A percentile compares a stretch with the other conserved stretches of the same genome.
phyloP scores from a whole-genome alignment of 1,140 invertebrate genomes.

The Drosophila seguyi region DNA sequence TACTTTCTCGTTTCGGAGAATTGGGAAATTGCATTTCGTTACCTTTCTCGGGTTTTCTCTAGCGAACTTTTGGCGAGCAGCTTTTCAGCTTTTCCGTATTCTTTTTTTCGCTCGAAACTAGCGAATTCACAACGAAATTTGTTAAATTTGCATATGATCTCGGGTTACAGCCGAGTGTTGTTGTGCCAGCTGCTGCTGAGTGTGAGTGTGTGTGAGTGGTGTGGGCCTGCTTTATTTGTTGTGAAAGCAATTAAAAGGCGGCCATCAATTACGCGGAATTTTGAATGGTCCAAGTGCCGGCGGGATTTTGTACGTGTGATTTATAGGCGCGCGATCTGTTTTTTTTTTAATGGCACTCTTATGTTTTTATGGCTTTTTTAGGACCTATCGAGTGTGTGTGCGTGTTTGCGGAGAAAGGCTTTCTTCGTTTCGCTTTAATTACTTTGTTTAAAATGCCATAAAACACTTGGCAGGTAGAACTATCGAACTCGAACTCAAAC shows the following conservation, averaged over 20 bases:
- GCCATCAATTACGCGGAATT: slow-evolving; percentile 79
- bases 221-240: slow-evolving; percentile 71
- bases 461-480: slow-evolving; percentile 61
- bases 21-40: slow-evolving; percentile 58
- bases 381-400: slow-evolving; percentile 54
- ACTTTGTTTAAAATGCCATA: slow-evolving; percentile 79
- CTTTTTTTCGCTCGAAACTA: slow-evolving; percentile 58
- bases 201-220: slow-evolving; percentile 12
- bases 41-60: slow-evolving; percentile 67
- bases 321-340: slow-evolving; percentile 75
- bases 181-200: slow-evolving; percentile 40
- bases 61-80: slow-evolving; percentile 60
- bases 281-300: slow-evolving; percentile 48
- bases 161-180: slow-evolving; percentile 41
- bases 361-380: slow-evolving; percentile 60
- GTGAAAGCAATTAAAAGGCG: slow-evolving; percentile 78
- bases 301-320: slow-evolving; percentile 58
- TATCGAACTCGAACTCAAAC: slow-evolving; percentile 31
- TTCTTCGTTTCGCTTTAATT: slow-evolving; percentile 68
- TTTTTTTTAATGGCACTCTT: slow-evolving; percentile 64
- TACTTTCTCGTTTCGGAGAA: slow-evolving; percentile 36
- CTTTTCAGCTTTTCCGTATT: slow-evolving; percentile 38
- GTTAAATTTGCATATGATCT: slow-evolving; percentile 75
- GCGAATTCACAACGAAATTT: slow-evolving; percentile 80
- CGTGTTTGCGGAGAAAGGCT: slow-evolving; percentile 49